Evolutionary conservation across 2,888 invertebrate genomes (phyloP).

Genomic region (Bruchidius siliquastri): DNA sequence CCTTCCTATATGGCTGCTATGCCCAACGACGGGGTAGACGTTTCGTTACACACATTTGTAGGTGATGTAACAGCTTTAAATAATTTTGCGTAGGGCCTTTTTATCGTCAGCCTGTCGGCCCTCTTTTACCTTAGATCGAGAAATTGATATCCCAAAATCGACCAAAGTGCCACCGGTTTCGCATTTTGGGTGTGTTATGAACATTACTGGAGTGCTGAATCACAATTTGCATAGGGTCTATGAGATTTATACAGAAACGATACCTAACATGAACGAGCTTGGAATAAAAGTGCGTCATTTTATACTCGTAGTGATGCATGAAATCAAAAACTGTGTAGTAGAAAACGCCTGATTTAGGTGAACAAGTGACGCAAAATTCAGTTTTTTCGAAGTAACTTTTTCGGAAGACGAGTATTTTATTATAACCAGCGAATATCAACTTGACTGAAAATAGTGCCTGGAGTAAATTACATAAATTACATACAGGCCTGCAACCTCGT

Average conservation of each 20-base stretch:
- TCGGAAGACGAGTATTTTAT: too few species aligned
- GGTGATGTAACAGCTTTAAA: neutral
- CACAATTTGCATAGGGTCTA: neutral
- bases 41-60: neutral
- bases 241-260: neutral
- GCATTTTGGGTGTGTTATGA: neutral
- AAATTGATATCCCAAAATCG: neutral
- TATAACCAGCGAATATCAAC: too few species aligned
- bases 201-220: neutral
- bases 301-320: too few species aligned
- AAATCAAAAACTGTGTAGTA: too few species aligned
- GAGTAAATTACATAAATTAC: too few species aligned
- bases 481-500: too few species aligned
- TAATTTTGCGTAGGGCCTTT: neutral
- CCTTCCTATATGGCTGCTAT: neutral
- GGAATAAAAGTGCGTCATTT: too few species aligned
- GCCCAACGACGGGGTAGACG: neutral
- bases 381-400: too few species aligned
- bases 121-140: neutral
- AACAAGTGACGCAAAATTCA: too few species aligned
- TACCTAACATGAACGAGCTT: too few species aligned
- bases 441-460: too few species aligned
- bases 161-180: neutral
- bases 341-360: too few species aligned
- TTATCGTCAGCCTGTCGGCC: neutral